These are phyloP conservation scores for Chorisops tibialis DNA, from an alignment of 2,888 invertebrate species.

Conservation along the genomic window DNA sequence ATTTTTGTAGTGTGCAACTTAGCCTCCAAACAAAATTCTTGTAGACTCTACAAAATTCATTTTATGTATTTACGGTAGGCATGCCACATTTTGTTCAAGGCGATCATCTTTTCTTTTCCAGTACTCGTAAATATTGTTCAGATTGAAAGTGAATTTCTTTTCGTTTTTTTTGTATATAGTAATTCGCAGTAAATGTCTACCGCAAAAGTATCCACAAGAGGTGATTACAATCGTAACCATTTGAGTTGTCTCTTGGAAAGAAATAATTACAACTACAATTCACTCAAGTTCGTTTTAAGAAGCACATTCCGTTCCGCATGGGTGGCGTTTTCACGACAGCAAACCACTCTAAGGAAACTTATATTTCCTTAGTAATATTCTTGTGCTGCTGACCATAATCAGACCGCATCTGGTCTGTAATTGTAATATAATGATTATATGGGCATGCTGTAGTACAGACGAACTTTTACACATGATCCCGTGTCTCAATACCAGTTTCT, in stretches of 20 bases:
- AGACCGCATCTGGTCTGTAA: constrained; percentile 1
- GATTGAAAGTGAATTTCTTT: no score
- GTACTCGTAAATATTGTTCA: no score
- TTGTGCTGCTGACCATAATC: not conserved
- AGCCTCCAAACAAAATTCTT: no score
- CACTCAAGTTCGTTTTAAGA: not conserved
- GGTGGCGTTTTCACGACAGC: not conserved
- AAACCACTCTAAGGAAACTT: not conserved
- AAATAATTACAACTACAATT: no score
- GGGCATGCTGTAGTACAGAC: not conserved
- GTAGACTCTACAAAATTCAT: no score
- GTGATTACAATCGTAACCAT: no score
- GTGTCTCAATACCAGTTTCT: constrained; percentile 14
- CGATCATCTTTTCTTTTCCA: not conserved
- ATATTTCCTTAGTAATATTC: no score
- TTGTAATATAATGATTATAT: not conserved
- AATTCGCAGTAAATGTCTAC: no score
- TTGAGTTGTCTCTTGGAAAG: no score
- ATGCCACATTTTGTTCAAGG: not conserved
- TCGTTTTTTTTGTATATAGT: no score
- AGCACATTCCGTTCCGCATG: constrained; percentile 17
- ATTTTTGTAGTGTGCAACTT: no score
- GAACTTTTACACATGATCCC: constrained; percentile 19
- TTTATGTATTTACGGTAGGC: not conserved
- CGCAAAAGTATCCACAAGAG: no score